A percentile compares a stretch with the other conserved stretches of the same genome.
Conservation (phyloP, 1,140 invertebrate genomes). For the Dreissena rostriformis region DNA sequence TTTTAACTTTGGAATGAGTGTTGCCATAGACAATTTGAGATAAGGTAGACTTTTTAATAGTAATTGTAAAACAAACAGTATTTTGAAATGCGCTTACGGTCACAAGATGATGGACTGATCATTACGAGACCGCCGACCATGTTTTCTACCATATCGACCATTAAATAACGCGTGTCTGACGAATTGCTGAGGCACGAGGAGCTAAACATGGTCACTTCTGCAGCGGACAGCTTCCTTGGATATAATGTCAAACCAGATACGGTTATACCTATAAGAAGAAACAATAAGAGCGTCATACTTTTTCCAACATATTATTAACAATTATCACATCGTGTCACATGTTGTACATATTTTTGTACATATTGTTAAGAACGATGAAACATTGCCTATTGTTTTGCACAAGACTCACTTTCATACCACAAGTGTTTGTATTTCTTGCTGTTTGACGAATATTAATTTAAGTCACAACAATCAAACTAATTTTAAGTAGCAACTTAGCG, state of each 20-base stretch:
- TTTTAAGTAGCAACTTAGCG: neutral
- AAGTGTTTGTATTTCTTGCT: too few species aligned
- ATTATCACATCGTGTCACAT: too few species aligned
- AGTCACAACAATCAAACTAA: neutral
- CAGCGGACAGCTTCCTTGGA: neutral
- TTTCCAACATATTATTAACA: too few species aligned
- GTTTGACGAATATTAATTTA: neutral
- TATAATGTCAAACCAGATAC: conserved; percentile 6
- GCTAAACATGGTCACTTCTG: neutral
- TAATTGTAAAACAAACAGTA: too few species aligned
- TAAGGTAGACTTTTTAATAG: too few species aligned
- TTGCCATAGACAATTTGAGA: too few species aligned
- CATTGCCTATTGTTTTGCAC: too few species aligned
- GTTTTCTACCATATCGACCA: neutral
- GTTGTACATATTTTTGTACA: too few species aligned
- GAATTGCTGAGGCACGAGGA: neutral
- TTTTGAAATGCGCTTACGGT: conserved; percentile 40
- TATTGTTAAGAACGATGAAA: too few species aligned
- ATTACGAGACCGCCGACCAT: neutral
- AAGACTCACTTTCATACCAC: too few species aligned
- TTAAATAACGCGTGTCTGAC: neutral
- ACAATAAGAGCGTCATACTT: too few species aligned
- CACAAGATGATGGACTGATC: conserved; percentile 12
- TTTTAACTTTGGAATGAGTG: too few species aligned
- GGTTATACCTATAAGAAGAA: neutral